Evolutionary conservation across 2,888 invertebrate species (phyloP).

Genomic region (Altica lythri): DNA sequence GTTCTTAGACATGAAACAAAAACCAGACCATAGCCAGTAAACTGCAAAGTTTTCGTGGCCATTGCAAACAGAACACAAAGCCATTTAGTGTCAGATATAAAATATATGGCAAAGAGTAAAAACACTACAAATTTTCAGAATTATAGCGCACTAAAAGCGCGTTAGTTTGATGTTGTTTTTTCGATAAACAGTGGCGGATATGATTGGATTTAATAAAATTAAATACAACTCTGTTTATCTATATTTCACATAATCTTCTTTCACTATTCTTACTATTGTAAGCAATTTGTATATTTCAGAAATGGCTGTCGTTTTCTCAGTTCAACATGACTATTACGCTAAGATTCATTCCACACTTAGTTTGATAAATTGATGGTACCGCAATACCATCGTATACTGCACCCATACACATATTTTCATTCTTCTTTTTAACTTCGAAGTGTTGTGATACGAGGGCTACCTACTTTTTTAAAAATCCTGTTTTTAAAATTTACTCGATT

Average conservation of each 20-base stretch:
- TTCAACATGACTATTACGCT: slow-evolving; percentile 27
- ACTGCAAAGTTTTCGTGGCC: slow-evolving; percentile 33
- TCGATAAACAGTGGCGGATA: too few species aligned
- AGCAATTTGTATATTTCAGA: slow-evolving; percentile 30
- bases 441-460: too few species aligned
- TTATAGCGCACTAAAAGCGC: slow-evolving; percentile 29
- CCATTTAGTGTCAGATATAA: slow-evolving; percentile 44
- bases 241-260: not conserved
- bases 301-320: slow-evolving; percentile 28
- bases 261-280: slow-evolving; percentile 15
- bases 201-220: too few species aligned
- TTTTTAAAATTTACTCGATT: too few species aligned
- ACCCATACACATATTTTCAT: slow-evolving; percentile 33
- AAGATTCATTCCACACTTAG: slow-evolving; percentile 29
- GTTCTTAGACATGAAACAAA: slow-evolving; percentile 26
- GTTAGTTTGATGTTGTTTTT: too few species aligned
- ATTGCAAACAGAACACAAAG: slow-evolving; percentile 38
- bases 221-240: too few species aligned
- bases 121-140: slow-evolving; percentile 39
- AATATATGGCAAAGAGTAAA: slow-evolving; percentile 40
- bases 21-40: slow-evolving; percentile 26
- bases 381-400: slow-evolving; percentile 29
- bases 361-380: slow-evolving; percentile 32
- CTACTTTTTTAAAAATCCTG: too few species aligned
- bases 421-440: too few species aligned